phyloP scores from a whole-genome alignment of 2,797 vertebrate genomes.

The Molossus molossus region DNA sequence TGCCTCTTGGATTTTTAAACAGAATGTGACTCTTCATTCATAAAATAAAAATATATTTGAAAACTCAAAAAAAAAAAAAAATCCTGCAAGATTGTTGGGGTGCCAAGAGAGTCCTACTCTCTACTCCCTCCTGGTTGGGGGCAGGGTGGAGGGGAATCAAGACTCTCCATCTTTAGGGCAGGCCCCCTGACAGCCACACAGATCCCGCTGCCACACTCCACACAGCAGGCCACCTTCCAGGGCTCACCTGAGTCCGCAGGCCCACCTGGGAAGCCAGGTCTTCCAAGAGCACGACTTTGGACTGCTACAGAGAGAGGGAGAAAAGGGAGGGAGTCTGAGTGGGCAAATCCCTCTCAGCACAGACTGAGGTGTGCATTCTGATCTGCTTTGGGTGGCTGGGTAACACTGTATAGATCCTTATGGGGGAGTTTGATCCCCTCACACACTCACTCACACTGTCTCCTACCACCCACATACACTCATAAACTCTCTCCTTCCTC shows the following conservation, averaged over 20 bases:
- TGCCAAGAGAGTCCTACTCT: not conserved
- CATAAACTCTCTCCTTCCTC: not conserved
- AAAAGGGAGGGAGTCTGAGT: not conserved
- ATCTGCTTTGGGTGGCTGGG: not conserved
- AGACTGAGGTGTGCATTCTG: not conserved
- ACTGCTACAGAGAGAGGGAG: conserved; percentile 89
- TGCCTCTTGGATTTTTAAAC: not conserved
- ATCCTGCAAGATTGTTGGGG: not conserved
- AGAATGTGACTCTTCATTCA: not conserved
- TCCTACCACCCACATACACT: not conserved
- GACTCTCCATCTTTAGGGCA: not conserved
- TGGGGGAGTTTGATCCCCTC: not conserved
- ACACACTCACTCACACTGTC: not conserved
- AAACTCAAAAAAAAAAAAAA: not conserved
- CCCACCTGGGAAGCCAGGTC: conserved; percentile 97
- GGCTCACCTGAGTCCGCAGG: conserved; percentile 95
- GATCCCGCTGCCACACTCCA: not conserved
- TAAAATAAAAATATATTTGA: not conserved
- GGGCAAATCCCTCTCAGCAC: not conserved
- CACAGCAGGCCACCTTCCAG: not conserved
- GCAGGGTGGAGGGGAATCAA: not conserved
- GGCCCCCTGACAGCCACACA: not conserved
- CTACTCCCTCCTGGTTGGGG: not conserved
- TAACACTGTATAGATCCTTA: not conserved
- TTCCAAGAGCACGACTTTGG: conserved; percentile 97